These are phyloP conservation scores for Miltochrista miniata DNA, from an alignment of 2,888 invertebrate species.

Conservation along the genomic window DNA sequence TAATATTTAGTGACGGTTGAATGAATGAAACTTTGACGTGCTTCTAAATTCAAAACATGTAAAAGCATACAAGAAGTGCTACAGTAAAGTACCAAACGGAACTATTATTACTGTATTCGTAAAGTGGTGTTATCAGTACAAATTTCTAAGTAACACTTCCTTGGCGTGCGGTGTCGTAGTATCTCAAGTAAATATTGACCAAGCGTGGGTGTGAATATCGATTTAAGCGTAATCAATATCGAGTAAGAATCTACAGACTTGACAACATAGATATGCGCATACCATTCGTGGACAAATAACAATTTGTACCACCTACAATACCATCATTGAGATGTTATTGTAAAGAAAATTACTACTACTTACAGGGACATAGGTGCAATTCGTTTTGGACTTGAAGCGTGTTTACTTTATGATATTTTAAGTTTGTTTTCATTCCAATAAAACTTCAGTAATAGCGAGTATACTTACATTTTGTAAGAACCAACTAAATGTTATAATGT, in stretches of 20 bases:
- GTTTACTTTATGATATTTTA: background rate
- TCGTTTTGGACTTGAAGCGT: background rate
- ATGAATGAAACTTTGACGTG: too few relatives aligned
- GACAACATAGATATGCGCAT: slow-evolving; percentile 46
- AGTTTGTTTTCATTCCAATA: slow-evolving; percentile 3
- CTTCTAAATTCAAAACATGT: too few relatives aligned
- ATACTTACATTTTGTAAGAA: background rate
- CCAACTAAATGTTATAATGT: background rate
- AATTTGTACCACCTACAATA: slow-evolving; percentile 39
- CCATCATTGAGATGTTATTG: slow-evolving; percentile 29
- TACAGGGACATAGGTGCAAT: background rate
- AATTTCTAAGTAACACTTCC: slow-evolving; percentile 77
- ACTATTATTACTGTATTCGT: slow-evolving; percentile 28
- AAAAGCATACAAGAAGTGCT: too few relatives aligned
- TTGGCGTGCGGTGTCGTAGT: slow-evolving; percentile 52
- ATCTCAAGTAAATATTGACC: slow-evolving; percentile 75
- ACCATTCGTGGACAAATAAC: slow-evolving; percentile 40
- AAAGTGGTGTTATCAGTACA: slow-evolving; percentile 67
- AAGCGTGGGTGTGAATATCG: slow-evolving; percentile 72
- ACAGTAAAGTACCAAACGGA: slow-evolving; percentile 12
- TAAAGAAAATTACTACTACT: slow-evolving; percentile 6
- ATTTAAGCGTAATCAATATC: slow-evolving; percentile 71
- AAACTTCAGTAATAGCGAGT: background rate
- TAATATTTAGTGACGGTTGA: too few relatives aligned
- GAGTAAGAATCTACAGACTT: slow-evolving; percentile 47